Base-by-base conservation (phyloP, 2,888 invertebrate species). In the Ornithoptera priamus region DNA sequence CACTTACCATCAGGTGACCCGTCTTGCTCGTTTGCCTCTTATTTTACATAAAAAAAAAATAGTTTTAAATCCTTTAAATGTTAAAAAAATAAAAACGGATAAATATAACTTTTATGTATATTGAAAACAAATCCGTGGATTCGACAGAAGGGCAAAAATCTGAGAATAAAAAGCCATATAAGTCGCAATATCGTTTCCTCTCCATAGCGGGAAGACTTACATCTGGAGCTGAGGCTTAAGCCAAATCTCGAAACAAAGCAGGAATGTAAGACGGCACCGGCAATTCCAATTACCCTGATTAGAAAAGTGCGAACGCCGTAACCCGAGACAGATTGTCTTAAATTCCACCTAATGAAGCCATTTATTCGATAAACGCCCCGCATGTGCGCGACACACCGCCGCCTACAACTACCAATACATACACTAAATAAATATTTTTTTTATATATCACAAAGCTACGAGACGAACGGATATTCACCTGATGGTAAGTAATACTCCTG, bases 271-370 rank as follows among this genome's bases (percentile, higher is more conserved):
- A 56, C 18, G 15, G 56, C 46, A 57, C 30, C 36, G 64, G 56
- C 65, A 58, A 65, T 69, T 65, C 65, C 62, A 65, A 69, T 69
- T 65, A 69, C 57, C n/a, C 62, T 69, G 69, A 69, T 69, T 69
- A 69, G 65, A 69, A 69, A 69, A 65, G 65, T 65, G 65, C 65
- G 65, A 69, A 58, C 62, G 62, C 75, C 72, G 81, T 80, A 81
- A 82, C 83, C 81, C 75, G 77, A 83, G 80, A 81, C 73, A 78
- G 78, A 82, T 82, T 82, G 84, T 84, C 65, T 69, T 69, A 69
- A 69, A 83, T 83, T 84, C 79, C 78, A 75, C 75, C 80, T 84
- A 85, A 85, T 85, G 84, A 85, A 84, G 78, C 80, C 81, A 83
- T 85, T 85, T 83, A 84, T 83, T 83, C 82, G 79, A 80, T 81